phyloP scores from a whole-genome alignment of 2,888 invertebrate species.

The Pollenia labialis region DNA sequence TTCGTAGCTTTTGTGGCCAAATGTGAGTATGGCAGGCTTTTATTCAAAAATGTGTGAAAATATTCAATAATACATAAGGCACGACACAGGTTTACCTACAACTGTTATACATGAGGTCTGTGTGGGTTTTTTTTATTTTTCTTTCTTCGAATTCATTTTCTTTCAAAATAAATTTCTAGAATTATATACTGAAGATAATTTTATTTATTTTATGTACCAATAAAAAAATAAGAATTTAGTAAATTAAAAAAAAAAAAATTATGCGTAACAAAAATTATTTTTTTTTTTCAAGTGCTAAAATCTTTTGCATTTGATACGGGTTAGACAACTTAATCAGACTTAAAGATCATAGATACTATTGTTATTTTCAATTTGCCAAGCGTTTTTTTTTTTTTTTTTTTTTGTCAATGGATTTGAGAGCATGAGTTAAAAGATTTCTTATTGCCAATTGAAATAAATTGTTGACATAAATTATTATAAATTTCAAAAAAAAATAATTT shows the following conservation, averaged over 20 bases:
- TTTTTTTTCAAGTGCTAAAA: background rate
- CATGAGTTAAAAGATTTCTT: background rate
- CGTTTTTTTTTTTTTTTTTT: background rate
- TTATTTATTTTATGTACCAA: too few species aligned
- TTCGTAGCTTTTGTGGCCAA: conserved; percentile 33
- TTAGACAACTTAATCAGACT: conserved; percentile 59
- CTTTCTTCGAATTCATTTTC: background rate
- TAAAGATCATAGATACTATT: conserved; percentile 19
- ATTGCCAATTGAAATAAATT: conserved; percentile 2
- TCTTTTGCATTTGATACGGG: conserved; percentile 26
- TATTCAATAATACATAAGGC: conserved; percentile 14
- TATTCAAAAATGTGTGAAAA: conserved; percentile 31
- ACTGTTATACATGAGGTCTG: background rate
- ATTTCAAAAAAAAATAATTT: too few species aligned
- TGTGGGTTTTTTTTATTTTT: background rate
- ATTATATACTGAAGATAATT: too few species aligned
- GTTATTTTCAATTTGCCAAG: conserved; percentile 12
- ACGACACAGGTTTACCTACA: background rate
- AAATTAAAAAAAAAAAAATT: background rate
- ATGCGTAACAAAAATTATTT: background rate
- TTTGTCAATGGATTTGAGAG: background rate
- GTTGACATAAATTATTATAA: background rate
- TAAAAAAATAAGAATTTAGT: background rate
- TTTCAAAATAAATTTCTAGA: too few species aligned
- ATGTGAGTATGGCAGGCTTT: background rate